phyloP scores from a whole-genome alignment of 2,113 vertebrate species.

The Dicaeum eximium region DNA sequence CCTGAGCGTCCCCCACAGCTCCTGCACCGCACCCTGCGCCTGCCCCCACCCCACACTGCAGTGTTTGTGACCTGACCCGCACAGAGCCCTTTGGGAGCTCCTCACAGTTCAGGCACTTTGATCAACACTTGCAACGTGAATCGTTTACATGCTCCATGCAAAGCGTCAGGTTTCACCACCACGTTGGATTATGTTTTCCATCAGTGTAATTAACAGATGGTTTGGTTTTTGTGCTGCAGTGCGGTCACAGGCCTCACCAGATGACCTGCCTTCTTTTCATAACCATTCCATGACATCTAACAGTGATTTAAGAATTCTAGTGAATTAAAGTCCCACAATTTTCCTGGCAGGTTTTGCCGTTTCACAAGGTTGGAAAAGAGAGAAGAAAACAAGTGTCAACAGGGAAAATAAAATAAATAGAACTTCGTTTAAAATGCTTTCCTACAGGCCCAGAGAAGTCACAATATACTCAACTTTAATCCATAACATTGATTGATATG shows the following conservation, averaged over 20 bases:
- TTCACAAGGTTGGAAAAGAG: neutral
- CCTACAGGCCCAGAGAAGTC: neutral
- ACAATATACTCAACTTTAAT: neutral
- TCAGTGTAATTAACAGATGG: neutral
- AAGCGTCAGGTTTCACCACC: neutral
- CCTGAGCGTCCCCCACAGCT: fast-evolving
- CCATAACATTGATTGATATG: neutral
- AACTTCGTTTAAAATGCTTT: neutral
- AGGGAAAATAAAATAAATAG: neutral
- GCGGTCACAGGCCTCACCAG: neutral
- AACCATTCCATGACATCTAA: neutral
- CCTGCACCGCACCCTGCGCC: fast-evolving
- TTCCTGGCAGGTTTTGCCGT: neutral
- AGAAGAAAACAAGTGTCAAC: neutral
- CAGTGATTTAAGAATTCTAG: neutral
- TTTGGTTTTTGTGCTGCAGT: neutral
- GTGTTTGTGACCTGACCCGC: fast-evolving
- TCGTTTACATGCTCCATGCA: neutral
- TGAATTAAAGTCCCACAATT: neutral
- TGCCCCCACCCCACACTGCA: fast-evolving
- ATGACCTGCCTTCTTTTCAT: neutral
- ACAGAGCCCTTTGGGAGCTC: neutral
- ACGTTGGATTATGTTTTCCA: neutral
- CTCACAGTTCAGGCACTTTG: fast-evolving
- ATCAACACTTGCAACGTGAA: fast-evolving